Conservation (phyloP, 1,140 invertebrate species). For the Venturia canescens region DNA sequence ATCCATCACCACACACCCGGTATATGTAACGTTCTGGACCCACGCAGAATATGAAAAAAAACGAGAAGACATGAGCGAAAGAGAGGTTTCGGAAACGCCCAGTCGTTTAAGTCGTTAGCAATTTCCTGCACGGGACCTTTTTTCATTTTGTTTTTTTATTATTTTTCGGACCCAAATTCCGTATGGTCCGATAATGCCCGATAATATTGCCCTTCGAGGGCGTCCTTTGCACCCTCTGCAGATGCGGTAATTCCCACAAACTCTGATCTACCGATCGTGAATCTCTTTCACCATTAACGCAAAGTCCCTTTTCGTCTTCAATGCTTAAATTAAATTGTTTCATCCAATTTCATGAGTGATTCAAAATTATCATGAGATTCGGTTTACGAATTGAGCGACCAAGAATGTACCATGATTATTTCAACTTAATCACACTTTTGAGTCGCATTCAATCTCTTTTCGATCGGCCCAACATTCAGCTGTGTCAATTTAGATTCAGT, state of each 20-base stretch:
- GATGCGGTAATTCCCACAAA: slow-evolving; percentile 51
- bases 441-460: too few relatives aligned
- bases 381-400: not conserved
- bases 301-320: not conserved
- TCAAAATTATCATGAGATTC: not conserved
- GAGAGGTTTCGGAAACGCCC: slow-evolving; percentile 69
- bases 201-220: slow-evolving; percentile 62
- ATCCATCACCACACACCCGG: slow-evolving; percentile 68
- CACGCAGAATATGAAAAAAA: slow-evolving; percentile 20
- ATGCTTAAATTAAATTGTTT: not conserved
- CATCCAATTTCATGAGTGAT: too few relatives aligned
- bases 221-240: slow-evolving; percentile 36
- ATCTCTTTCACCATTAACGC: slow-evolving; percentile 54
- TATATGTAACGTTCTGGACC: slow-evolving; percentile 29
- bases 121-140: slow-evolving; percentile 76
- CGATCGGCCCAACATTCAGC: too few relatives aligned
- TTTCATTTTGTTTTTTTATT: slow-evolving; percentile 18
- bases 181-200: slow-evolving; percentile 73
- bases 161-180: slow-evolving; percentile 72
- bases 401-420: not conserved
- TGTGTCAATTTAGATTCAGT: not conserved
- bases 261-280: slow-evolving; percentile 57
- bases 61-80: slow-evolving; percentile 49
- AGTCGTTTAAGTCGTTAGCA: slow-evolving; percentile 77
- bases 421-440: too few relatives aligned